Percentiles rank a stretch among this genome's conserved stretches.
Evolutionary conservation across 2,113 vertebrate genomes (phyloP).

Genomic region (Bothrops jararaca): DNA sequence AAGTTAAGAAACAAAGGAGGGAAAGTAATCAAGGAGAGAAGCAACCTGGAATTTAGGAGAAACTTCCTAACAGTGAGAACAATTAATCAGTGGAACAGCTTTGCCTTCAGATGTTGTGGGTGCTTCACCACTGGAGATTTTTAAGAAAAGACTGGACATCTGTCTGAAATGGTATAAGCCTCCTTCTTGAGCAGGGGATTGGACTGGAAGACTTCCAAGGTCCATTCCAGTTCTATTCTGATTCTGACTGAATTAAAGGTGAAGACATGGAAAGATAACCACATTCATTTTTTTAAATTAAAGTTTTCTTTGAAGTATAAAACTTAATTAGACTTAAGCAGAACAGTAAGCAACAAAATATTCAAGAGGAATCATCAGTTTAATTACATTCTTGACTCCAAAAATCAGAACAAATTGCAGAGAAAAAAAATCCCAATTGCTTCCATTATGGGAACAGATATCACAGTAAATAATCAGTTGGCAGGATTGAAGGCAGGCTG

Average conservation of each 20-base stretch:
- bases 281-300: neutral
- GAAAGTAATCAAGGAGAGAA: neutral
- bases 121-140: neutral
- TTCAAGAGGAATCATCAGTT: constrained; percentile 16
- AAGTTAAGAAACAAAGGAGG: neutral
- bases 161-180: neutral
- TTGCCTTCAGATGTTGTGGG: neutral
- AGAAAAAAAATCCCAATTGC: neutral
- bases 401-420: neutral
- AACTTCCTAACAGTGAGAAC: neutral
- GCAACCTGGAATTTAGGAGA: neutral
- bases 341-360: neutral
- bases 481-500: neutral
- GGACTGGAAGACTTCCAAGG: neutral
- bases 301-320: neutral
- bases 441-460: neutral
- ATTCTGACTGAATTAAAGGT: neutral
- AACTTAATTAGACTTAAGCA: neutral
- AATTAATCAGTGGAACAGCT: neutral
- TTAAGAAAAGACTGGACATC: neutral
- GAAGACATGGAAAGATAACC: neutral
- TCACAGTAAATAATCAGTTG: neutral
- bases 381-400: constrained; percentile 23
- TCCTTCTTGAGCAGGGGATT: neutral
- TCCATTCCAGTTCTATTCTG: neutral